These are phyloP conservation scores for Drosophila antonietae DNA, from an alignment of 2,888 invertebrate species.

Conservation along the genomic window DNA sequence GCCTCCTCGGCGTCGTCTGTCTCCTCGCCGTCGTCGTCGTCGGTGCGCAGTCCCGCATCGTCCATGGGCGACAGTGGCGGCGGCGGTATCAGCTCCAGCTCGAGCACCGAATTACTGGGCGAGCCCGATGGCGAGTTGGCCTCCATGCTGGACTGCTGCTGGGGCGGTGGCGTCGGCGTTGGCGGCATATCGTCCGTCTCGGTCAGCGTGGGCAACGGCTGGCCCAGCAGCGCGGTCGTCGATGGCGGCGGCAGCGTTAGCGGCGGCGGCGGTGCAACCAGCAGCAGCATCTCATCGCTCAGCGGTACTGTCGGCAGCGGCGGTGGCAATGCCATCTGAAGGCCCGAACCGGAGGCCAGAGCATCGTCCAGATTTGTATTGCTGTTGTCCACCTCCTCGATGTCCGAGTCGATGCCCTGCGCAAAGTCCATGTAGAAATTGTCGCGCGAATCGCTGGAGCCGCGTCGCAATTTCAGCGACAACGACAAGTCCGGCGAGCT, in stretches of 20 bases:
- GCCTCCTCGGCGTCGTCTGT: conserved; percentile 67
- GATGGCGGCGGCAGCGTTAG: conserved; percentile 63
- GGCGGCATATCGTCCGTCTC: conserved; percentile 82
- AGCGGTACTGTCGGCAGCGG: conserved; percentile 58
- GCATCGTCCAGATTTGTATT: conserved; percentile 79
- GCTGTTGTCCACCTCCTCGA: conserved; percentile 92
- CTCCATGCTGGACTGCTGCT: conserved; percentile 42
- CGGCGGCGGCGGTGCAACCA: conserved; percentile 68
- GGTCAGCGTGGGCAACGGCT: conserved; percentile 77
- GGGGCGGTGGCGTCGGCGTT: conserved; percentile 76
- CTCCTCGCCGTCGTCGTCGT: conserved; percentile 65
- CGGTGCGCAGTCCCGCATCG: conserved; percentile 60
- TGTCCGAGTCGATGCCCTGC: conserved; percentile 95
- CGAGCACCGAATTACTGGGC: conserved; percentile 74
- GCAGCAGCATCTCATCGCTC: conserved; percentile 61
- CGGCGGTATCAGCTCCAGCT: conserved; percentile 80
- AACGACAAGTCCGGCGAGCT: conserved; percentile 94
- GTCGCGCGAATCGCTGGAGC: conserved; percentile 94
- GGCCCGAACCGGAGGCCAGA: conserved; percentile 43
- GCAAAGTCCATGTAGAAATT: conserved; percentile 96
- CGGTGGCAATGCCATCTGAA: conserved; percentile 48
- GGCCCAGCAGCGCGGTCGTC: conserved; percentile 54
- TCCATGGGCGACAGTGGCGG: conserved; percentile 70
- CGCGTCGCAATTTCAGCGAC: conserved; percentile 93
- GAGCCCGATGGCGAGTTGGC: conserved; percentile 62